Evolutionary conservation across 2,888 invertebrate genomes (phyloP).

Genomic region (Didymodactylos carnosus): DNA sequence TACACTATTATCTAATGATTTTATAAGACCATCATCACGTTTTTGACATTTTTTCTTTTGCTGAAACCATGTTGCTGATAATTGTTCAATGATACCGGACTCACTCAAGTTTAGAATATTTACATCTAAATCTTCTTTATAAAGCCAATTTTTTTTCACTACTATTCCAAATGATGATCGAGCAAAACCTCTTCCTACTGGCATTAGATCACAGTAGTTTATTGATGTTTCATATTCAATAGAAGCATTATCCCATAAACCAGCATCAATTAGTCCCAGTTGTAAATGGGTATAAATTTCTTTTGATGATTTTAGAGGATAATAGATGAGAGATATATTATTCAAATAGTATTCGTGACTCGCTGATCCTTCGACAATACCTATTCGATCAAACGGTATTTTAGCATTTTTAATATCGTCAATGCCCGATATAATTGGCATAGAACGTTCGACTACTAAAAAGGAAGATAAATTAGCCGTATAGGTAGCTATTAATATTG

Average conservation of each 20-base stretch:
- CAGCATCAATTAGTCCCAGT: not conserved
- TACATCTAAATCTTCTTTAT: not conserved
- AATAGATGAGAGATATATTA: not conserved
- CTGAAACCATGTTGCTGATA: too few species aligned
- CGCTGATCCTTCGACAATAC: not conserved
- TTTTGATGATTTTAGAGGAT: not conserved
- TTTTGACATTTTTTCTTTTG: too few species aligned
- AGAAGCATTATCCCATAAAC: not conserved
- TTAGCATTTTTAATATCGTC: not conserved
- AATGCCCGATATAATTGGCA: not conserved
- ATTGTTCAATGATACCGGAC: not conserved
- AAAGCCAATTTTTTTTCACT: not conserved
- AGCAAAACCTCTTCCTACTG: not conserved
- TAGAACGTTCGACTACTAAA: not conserved
- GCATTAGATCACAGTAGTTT: not conserved
- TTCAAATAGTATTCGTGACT: not conserved
- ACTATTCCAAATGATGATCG: not conserved
- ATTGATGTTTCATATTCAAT: not conserved
- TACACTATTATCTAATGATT: too few species aligned
- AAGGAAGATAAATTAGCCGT: not conserved
- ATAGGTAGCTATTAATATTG: not conserved
- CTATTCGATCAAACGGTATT: not conserved
- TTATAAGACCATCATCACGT: too few species aligned
- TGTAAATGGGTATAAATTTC: not conserved
- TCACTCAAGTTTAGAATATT: not conserved